phyloP scores from a whole-genome alignment of 2,888 invertebrate genomes.

The Ashinkailepas kermadecensis region DNA sequence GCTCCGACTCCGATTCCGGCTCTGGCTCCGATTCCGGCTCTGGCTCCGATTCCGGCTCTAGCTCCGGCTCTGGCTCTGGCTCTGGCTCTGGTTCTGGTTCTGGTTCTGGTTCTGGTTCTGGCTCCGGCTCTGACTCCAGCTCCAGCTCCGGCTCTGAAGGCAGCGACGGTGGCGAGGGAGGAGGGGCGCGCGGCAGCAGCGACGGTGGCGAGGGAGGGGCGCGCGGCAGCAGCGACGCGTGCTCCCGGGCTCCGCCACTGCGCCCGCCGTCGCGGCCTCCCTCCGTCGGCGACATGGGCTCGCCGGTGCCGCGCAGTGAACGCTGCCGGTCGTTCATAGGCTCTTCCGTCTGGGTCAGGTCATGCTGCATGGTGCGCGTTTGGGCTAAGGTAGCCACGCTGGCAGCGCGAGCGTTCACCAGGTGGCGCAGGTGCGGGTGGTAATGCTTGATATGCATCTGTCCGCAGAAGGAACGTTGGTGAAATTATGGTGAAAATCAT shows the following conservation, averaged over 20 bases:
- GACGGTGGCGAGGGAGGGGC: neutral
- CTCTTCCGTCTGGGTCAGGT: conserved; percentile 39
- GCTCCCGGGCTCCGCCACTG: neutral
- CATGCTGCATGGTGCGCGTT: conserved; percentile 62
- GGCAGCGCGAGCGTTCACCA: conserved; percentile 65
- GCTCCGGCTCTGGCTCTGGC: neutral
- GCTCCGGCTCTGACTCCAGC: neutral
- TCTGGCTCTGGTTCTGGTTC: neutral
- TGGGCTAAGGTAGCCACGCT: conserved; percentile 79
- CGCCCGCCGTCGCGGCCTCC: neutral
- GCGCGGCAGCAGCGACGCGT: neutral
- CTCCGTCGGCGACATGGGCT: neutral
- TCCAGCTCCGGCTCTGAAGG: neutral
- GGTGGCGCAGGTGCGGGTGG: conserved; percentile 69
- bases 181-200: neutral
- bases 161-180: neutral
- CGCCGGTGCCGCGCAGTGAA: neutral
- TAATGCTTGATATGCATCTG: conserved; percentile 90
- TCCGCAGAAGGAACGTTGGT: too few relatives aligned
- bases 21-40: neutral
- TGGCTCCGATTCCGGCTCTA: too few relatives aligned
- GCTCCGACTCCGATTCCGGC: too few relatives aligned
- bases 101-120: neutral
- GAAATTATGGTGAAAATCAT: too few relatives aligned
- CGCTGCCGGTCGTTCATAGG: conserved; percentile 23